Evolutionary conservation across 2,113 vertebrate species (phyloP), one percentile per base, ranked within the genome.

Genomic region (Hemicordylus capensis): DNA sequence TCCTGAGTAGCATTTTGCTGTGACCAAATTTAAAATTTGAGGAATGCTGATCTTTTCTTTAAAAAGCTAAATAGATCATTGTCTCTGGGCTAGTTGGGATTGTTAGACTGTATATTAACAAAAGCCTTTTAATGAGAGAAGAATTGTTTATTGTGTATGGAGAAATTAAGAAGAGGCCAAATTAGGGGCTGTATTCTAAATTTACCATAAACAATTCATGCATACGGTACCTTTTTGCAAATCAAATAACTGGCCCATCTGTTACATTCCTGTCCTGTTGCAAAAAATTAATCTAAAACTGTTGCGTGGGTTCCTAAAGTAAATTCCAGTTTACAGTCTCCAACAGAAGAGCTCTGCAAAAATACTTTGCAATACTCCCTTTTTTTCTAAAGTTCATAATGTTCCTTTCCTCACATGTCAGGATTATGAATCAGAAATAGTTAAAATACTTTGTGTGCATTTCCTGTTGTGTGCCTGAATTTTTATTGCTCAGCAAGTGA

Each of bases 301-400:
- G n/a, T 37, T 67, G n/a, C n/a, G 15, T 67, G 14, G 34, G 17
- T 31, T 37, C 48, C 31, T 78, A 89, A 74, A 88, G 58, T 74
- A 31, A 56, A 51, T 85, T 61, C 44, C 88, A 88, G 77, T 90
- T 86, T 87, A 58, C 64, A 51, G 44, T 86, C 67, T 59, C 66
- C 54, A 26, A 48, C 28, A 63, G 34, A 93, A 77, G 74, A 59
- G 70, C 37, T 84, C 91, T 92, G 80, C 79, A 84, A 83, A 79
- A 69, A 85, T 79, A 56, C 72, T 91, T 89, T 89, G 54, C 90
- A 88, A 89, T 91, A 78, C 90, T 94, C 91, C 84, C 84, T 88
- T 0, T 0, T n/a, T 89, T 74, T 91, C 79, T 48, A 70, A 77
- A 89, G 66, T 84, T 85, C 56, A 81, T 69, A 77, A 67, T 85